Evolutionary conservation across 2,888 invertebrate genomes (phyloP).

Genomic region (Abrostola tripartita): DNA sequence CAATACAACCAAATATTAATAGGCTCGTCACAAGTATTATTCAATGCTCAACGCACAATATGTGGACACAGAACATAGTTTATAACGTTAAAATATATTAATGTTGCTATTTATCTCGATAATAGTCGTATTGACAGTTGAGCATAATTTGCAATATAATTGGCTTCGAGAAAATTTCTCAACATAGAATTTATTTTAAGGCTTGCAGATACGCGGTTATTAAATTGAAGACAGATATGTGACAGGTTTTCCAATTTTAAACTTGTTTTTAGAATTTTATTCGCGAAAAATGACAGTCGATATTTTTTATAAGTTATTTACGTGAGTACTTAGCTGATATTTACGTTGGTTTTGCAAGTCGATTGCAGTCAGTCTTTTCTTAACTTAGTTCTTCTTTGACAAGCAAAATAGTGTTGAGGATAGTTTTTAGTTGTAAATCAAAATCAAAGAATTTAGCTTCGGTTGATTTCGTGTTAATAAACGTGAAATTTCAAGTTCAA

Average conservation of each 20-base stretch:
- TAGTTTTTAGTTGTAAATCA: too few relatives aligned
- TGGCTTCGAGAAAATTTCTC: slow-evolving; percentile 15
- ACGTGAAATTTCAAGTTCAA: too few relatives aligned
- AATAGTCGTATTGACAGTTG: slow-evolving; percentile 35
- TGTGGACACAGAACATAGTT: slow-evolving; percentile 32
- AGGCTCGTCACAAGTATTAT: slow-evolving; percentile 29
- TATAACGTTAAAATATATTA: slow-evolving; percentile 41
- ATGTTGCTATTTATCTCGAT: slow-evolving; percentile 42
- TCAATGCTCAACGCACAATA: slow-evolving; percentile 36
- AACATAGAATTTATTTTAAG: slow-evolving; percentile 6
- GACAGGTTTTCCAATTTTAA: slow-evolving; percentile 7
- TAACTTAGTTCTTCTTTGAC: too few relatives aligned
- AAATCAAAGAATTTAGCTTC: too few relatives aligned
- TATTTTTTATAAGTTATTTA: not conserved
- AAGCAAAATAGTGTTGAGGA: too few relatives aligned
- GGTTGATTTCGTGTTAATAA: too few relatives aligned
- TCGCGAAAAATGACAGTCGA: not conserved
- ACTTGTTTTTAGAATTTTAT: slow-evolving; percentile 8
- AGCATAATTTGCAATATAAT: slow-evolving; percentile 24
- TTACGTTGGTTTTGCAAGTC: not conserved
- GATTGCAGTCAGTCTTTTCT: not conserved
- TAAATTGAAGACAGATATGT: not conserved
- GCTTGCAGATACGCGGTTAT: slow-evolving; percentile 15
- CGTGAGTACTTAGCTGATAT: not conserved
- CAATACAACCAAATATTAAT: slow-evolving; percentile 31